Evolutionary conservation across 2,888 invertebrate species (phyloP).

Genomic region (Apamea epomidion): DNA sequence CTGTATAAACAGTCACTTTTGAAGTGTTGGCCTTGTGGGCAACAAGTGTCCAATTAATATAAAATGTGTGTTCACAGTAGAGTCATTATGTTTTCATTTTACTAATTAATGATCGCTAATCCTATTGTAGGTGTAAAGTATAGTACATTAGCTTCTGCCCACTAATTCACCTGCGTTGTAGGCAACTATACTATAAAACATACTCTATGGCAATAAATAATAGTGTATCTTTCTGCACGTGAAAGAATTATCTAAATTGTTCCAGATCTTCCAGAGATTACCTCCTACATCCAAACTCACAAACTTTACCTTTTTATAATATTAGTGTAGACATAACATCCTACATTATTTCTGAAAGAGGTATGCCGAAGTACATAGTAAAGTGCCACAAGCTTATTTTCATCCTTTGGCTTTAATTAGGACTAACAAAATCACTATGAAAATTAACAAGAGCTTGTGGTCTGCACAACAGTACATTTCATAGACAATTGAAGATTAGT

Average conservation of each 20-base stretch:
- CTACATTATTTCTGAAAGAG: neutral
- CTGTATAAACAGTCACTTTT: conserved; percentile 3
- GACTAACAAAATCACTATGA: neutral
- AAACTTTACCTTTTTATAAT: too few relatives aligned
- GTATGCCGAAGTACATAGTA: neutral
- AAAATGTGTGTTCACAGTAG: conserved; percentile 15
- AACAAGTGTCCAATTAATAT: conserved; percentile 40
- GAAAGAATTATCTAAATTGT: too few relatives aligned
- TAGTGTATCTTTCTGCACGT: too few relatives aligned
- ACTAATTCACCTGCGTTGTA: too few relatives aligned
- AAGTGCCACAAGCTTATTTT: neutral
- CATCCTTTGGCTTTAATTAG: neutral
- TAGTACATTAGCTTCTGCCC: too few relatives aligned
- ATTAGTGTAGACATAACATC: too few relatives aligned
- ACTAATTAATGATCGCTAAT: conserved; percentile 3
- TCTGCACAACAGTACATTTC: neutral
- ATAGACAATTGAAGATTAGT: neutral
- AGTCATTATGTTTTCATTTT: neutral
- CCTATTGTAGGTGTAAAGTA: neutral
- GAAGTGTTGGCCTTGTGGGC: conserved; percentile 9
- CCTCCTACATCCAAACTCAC: too few relatives aligned
- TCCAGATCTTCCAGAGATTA: too few relatives aligned
- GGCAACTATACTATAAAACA: too few relatives aligned
- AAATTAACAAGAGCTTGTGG: neutral
- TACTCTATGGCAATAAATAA: too few relatives aligned